Evolutionary conservation across 2,797 vertebrate genomes (phyloP).

Genomic region (Spinibarbus caldwelli): DNA sequence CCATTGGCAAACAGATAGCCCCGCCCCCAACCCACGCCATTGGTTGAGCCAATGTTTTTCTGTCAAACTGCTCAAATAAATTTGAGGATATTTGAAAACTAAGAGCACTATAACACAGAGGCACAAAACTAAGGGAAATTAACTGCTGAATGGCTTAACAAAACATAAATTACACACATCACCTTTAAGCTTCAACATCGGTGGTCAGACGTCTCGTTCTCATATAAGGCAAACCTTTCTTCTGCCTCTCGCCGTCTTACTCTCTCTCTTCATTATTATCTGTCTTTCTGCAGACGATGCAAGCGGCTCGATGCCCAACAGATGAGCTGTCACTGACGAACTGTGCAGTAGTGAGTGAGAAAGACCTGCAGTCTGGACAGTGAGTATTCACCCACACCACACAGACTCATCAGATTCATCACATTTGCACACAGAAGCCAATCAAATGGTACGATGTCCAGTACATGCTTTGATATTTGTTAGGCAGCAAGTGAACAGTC

Average conservation of each 20-base stretch:
- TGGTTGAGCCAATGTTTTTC: neutral
- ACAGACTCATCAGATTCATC: neutral
- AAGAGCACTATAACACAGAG: neutral
- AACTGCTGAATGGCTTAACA: neutral
- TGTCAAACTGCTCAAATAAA: neutral
- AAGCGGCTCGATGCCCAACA: conserved; percentile 93
- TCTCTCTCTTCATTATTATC: conserved; percentile 1
- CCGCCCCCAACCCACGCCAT: neutral
- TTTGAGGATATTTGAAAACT: neutral
- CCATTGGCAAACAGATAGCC: neutral
- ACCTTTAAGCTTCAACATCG: conserved; percentile 18
- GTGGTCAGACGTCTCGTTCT: neutral
- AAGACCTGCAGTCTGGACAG: conserved; percentile 94
- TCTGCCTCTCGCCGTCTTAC: neutral
- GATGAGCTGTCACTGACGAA: conserved; percentile 95
- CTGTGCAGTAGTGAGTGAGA: conserved; percentile 94
- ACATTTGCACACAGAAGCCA: neutral
- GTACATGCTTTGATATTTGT: neutral
- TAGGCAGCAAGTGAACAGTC: neutral
- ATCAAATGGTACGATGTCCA: neutral
- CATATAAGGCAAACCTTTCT: neutral
- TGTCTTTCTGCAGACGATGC: conserved; percentile 82
- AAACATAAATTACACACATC: conserved; percentile 22
- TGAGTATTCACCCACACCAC: conserved; percentile 76
- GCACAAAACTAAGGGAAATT: neutral